Percentiles rank a stretch among this genome's conserved stretches.
Evolutionary conservation across 1,140 invertebrate species (phyloP).

Genomic region (Aphelenchoides fujianensis): DNA sequence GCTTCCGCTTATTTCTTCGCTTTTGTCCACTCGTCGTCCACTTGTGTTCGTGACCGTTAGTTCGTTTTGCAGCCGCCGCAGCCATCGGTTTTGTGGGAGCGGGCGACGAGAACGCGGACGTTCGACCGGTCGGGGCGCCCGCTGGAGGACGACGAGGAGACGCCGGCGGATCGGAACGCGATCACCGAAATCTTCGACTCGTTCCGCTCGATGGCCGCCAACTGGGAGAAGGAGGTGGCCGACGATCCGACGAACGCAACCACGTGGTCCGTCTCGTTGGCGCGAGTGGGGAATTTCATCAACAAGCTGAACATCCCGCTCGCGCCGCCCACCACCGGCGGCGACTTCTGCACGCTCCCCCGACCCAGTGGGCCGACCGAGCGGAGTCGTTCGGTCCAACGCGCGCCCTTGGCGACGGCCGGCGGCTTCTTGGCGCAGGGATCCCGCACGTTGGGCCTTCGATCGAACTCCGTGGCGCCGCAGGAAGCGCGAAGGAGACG

Average conservation of each 20-base stretch:
- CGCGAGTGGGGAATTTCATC: constrained; percentile 57
- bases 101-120: constrained; percentile 14
- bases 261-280: constrained; percentile 53
- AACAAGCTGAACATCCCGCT: too few species aligned
- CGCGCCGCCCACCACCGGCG: too few species aligned
- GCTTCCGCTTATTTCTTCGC: background rate
- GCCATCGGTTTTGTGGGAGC: constrained; percentile 2
- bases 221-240: constrained; percentile 24
- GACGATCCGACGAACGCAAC: constrained; percentile 27
- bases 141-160: constrained; percentile 1
- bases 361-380: too few species aligned
- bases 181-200: constrained; percentile 25
- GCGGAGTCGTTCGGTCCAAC: too few species aligned
- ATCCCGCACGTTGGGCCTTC: background rate
- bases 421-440: constrained; percentile 1
- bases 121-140: too few species aligned
- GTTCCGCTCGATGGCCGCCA: constrained; percentile 20
- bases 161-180: background rate
- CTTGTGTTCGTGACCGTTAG: constrained; percentile 1
- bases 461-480: constrained; percentile 15
- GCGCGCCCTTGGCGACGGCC: background rate
- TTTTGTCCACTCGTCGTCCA: background rate
- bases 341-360: too few species aligned
- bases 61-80: background rate
- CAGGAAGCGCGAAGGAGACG: too few species aligned